Conservation (phyloP, 2,113 vertebrate genomes). For the Ramphastos sulfuratus region DNA sequence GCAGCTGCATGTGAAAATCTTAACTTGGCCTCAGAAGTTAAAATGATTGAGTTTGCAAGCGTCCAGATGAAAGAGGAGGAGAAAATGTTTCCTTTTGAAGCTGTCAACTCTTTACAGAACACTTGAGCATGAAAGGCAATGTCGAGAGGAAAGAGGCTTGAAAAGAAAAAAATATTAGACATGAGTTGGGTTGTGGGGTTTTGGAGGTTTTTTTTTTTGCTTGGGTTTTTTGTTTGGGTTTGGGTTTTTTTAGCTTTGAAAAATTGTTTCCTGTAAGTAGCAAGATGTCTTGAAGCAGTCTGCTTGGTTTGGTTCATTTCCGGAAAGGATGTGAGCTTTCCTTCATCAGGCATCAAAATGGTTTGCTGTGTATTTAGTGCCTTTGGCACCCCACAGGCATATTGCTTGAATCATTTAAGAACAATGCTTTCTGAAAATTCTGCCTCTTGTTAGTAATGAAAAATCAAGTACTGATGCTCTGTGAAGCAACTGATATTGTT, state of each 20-base stretch:
- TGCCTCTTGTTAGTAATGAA: rapidly evolving
- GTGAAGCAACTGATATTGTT: not conserved
- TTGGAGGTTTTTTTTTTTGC: too few relatives aligned
- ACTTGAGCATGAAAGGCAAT: not conserved
- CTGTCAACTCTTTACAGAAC: not conserved
- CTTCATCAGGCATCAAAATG: not conserved
- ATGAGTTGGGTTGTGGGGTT: not conserved
- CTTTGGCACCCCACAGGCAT: not conserved
- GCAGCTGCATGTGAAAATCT: not conserved
- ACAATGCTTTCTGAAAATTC: not conserved
- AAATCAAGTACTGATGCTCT: not conserved
- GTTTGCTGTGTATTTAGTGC: not conserved
- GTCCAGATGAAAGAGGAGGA: not conserved
- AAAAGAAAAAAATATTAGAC: not conserved
- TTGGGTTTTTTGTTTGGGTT: not conserved
- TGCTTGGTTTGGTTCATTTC: not conserved
- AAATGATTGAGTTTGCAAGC: not conserved
- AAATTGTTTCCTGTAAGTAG: not conserved
- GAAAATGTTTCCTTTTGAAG: not conserved
- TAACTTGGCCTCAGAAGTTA: not conserved
- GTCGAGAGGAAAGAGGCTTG: not conserved
- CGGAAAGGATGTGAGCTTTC: not conserved
- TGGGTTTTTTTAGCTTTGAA: not conserved
- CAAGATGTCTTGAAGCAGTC: not conserved
- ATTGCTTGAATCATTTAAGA: not conserved